These are phyloP conservation scores for Sardina pilchardus DNA, from an alignment of 2,113 vertebrate species.

Conservation along the genomic window DNA sequence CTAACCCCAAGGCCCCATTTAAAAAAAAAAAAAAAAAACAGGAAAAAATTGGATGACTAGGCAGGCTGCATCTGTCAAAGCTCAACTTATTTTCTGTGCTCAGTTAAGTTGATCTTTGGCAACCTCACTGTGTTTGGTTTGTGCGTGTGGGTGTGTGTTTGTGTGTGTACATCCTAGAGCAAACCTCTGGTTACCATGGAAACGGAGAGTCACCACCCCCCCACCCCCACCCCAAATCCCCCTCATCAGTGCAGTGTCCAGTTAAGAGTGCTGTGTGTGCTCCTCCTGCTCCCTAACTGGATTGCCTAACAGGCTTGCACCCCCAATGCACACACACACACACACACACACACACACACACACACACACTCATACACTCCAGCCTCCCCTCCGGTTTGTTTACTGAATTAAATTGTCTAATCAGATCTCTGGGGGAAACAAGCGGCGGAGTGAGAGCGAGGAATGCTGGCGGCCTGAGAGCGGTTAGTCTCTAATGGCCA, in stretches of 20 bases:
- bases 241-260: background rate
- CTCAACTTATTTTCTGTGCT: background rate
- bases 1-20: background rate
- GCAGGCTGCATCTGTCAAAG: background rate
- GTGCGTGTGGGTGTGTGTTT: background rate
- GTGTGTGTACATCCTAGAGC: background rate
- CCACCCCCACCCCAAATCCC: too few species aligned
- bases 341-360: slow-evolving; percentile 21
- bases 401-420: background rate
- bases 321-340: background rate
- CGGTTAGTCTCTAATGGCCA: background rate
- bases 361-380: background rate
- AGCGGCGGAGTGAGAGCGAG: background rate
- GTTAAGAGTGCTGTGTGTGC: background rate
- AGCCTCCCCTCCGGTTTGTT: background rate
- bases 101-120: background rate
- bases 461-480: background rate
- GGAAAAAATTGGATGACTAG: background rate
- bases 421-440: background rate
- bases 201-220: background rate
- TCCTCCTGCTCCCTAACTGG: background rate
- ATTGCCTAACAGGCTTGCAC: background rate
- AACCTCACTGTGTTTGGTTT: background rate
- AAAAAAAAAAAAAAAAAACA: background rate
- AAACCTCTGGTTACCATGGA: slow-evolving; percentile 5